Conservation (phyloP, 2,888 invertebrate species). For the Saturnia pavonia region DNA sequence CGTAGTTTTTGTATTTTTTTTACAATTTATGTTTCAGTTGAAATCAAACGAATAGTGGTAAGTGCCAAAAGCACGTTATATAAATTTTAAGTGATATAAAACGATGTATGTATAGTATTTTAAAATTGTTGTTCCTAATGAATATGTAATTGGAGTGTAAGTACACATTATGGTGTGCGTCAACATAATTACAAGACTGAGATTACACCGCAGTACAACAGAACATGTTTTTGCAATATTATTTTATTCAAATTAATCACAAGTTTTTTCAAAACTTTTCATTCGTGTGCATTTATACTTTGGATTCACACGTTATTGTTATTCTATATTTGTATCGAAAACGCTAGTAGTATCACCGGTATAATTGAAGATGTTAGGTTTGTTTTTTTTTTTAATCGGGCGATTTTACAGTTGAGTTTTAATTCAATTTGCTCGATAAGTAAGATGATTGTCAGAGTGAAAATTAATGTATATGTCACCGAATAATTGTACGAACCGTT, state of each 20-base stretch:
- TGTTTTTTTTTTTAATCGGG: background rate
- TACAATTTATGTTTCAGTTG: conserved; percentile 6
- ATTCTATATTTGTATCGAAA: background rate
- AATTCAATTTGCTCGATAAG: too few species aligned
- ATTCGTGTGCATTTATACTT: background rate
- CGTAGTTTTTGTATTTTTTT: background rate
- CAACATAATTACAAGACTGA: conserved; percentile 62
- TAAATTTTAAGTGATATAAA: conserved; percentile 70
- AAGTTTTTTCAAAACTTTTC: background rate
- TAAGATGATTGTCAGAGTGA: too few species aligned
- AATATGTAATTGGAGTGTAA: conserved; percentile 64
- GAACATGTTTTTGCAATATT: background rate
- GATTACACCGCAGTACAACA: background rate
- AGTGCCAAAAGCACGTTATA: conserved; percentile 76
- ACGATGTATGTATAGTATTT: conserved; percentile 74
- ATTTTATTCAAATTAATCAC: background rate
- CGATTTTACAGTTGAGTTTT: too few species aligned
- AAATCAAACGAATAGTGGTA: conserved; percentile 49
- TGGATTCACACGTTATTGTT: background rate
- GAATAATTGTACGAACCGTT: too few species aligned
- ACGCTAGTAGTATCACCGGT: too few species aligned
- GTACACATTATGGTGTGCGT: conserved; percentile 61
- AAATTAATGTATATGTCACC: too few species aligned
- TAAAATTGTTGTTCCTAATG: conserved; percentile 79
- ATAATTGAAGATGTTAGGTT: too few species aligned